Evolutionary conservation across 2,113 vertebrate species (phyloP), one percentile per base, ranked within the genome.

Genomic region (Taxidea taxus): DNA sequence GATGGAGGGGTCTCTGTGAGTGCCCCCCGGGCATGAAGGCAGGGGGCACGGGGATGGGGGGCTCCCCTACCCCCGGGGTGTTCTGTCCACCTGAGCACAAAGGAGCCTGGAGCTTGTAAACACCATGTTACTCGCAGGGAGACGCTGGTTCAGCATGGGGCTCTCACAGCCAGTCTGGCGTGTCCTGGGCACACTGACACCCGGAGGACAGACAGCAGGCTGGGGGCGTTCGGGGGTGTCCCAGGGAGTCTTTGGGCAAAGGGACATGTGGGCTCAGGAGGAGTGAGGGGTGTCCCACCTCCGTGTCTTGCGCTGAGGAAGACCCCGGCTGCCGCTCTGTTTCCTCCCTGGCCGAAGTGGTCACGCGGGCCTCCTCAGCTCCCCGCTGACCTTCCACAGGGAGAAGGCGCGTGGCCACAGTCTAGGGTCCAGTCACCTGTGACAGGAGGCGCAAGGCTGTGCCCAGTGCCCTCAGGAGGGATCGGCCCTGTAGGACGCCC

Each of bases 361-460:
- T 44, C 66, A 5, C 29, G 5, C 8, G 0, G 70, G 12, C 20
- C 25, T 16, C 18, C 3, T 58, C 4, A 21, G 18, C 37, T 42
- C 68, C 51, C 1, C 5, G 47, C 23, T 0, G 1, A 16, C 0
- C 27, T n/a, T 34, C 77, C 27, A 2, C 25, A 10, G 56, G 56
- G 27, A 62, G 81, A 44, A 0, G 4, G 5, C 4, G 37, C 11
- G 1, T 44, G 29, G 54, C 47, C n/a, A 7, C n/a, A 3, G 14
- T 15, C 29, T 14, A 2, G 29, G n/a, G 12, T 60, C 54, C 8
- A 1, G 20, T 60, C 54, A 3, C 7, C 68, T 68, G 62, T 10
- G 84, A 85, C 3, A 42, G 42, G 42, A 21, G 83, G 39, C 20
- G 31, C 23, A 13, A 21, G 20, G 42, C 44, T 34, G 12, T 23